Conservation (phyloP, 2,113 vertebrate genomes). For the Coturnix japonica region DNA sequence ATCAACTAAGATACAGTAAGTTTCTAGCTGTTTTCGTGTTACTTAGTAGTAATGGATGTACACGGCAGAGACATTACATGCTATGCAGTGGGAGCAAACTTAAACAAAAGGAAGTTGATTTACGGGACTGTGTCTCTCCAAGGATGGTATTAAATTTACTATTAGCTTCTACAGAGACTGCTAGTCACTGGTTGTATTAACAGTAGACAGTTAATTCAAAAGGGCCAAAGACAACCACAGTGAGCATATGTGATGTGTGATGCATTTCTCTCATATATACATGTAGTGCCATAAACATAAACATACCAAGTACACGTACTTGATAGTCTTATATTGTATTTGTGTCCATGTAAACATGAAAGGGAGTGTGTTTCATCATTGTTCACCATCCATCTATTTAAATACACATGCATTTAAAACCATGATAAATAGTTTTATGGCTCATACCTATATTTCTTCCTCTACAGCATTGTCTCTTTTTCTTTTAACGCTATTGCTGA, state of each 20-base stretch:
- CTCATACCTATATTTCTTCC: neutral
- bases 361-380: neutral
- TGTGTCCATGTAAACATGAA: neutral
- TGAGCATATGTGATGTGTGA: neutral
- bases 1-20: neutral
- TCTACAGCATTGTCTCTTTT: neutral
- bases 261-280: neutral
- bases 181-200: neutral
- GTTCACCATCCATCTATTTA: constrained; percentile 1
- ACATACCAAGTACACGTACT: neutral
- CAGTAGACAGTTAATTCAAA: neutral
- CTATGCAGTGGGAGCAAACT: neutral
- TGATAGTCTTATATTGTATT: neutral
- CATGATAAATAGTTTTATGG: neutral
- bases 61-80: neutral
- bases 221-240: neutral
- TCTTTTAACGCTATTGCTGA: neutral
- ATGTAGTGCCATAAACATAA: neutral
- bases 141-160: neutral
- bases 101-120: neutral
- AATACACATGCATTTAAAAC: constrained; percentile 18
- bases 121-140: neutral
- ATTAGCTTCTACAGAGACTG: neutral
- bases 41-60: constrained; percentile 21
- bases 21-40: neutral